Percentiles rank a stretch among this genome's conserved stretches.
These are phyloP conservation scores for Drosophila elegans DNA, from an alignment of 1,140 invertebrate genomes.

Conservation along the genomic window DNA sequence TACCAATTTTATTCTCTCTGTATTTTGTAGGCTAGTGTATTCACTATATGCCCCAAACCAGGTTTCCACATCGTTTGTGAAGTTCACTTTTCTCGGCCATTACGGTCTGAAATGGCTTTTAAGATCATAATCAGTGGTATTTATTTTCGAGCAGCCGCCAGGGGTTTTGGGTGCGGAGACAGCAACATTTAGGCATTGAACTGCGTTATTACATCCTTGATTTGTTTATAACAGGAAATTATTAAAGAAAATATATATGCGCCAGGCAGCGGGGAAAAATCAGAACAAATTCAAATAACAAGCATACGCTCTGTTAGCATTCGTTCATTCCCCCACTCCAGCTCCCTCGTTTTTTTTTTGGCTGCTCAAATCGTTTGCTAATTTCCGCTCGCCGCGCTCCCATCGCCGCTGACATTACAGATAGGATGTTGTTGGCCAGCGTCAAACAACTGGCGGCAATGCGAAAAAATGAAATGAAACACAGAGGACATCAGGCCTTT, in stretches of 20 bases:
- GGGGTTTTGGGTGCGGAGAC: conserved; percentile 12
- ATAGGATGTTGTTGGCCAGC: conserved; percentile 37
- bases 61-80: conserved; percentile 43
- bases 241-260: conserved; percentile 66
- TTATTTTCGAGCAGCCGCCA: conserved; percentile 59
- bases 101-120: conserved; percentile 62
- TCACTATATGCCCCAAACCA: conserved; percentile 28
- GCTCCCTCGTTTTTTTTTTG: not conserved
- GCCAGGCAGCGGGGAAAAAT: conserved; percentile 32
- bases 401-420: conserved; percentile 48
- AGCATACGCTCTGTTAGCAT: conserved; percentile 58
- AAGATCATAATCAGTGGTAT: conserved; percentile 78
- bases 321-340: not conserved
- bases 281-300: conserved; percentile 69
- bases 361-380: conserved; percentile 77
- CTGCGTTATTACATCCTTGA: conserved; percentile 83
- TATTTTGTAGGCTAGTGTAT: conserved; percentile 7
- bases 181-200: conserved; percentile 68
- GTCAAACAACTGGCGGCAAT: conserved; percentile 47
- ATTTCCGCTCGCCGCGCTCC: conserved; percentile 69
- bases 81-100: conserved; percentile 55
- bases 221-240: conserved; percentile 83
- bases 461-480: conserved; percentile 34
- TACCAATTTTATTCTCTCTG: conserved; percentile 11
- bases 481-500: conserved; percentile 46